Base-by-base conservation (phyloP, 1,140 invertebrate species). In the Sarcophaga bullata region DNA sequence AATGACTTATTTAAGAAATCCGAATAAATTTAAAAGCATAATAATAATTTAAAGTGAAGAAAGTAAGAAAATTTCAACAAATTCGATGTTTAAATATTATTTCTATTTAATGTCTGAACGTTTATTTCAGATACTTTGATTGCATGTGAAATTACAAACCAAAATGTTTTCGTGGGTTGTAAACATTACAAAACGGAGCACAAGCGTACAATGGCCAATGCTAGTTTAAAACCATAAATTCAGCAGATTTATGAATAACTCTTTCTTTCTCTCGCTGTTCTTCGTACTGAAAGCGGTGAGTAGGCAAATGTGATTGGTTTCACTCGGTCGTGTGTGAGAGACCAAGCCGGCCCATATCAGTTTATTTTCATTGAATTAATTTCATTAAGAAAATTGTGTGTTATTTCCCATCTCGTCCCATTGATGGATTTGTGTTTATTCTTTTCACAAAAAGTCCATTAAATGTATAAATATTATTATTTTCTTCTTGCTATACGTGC, bases 381-480 rank as follows among this genome's bases (percentile, higher is more conserved):
- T 76, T 76, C 73, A 76, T 76, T 76, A 76, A 17, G 46, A 49
- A 76, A 76, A 76, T 76, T 76, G 15, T 49, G 73, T 76, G 49
- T 76, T 49, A 76, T 48, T 76, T 76, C 49, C 10, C 48, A 68
- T 76, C 58, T 17, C n/a, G n/a, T n/a, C 1, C 15, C 58, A n/a
- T 15, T 62, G n/a, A 15, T 15, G n/a, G n/a, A n/a, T n/a, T n/a
- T n/a, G n/a, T n/a, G n/a, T n/a, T n/a, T n/a, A n/a, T 62, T 15
- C 58, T 15, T 73, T 73, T 46, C 46, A 73, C 9, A 73, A 68
- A 76, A 47, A 49, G 73, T 76, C 73, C 73, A 76, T 76, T 76
- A 76, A 76, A 76, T 76, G 73, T 49, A 76, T 49, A 76, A 76
- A 76, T 76, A 76, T 76, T 76, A 49, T 76, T 76, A 49, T 68